Base-by-base conservation (phyloP, 2,888 invertebrate genomes). In the Meandrusa payeni region DNA sequence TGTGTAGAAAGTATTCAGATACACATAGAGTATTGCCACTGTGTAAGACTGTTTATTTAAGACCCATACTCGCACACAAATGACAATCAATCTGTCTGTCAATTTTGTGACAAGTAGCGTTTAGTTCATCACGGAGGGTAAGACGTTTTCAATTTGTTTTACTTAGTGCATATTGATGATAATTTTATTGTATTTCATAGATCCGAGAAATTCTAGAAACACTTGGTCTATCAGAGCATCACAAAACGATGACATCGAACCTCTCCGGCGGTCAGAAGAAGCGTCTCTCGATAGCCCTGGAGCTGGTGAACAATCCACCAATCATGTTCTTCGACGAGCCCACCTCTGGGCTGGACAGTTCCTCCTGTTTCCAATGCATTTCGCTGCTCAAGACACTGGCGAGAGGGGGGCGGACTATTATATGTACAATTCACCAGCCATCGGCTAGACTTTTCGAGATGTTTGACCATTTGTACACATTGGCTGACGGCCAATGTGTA, bases 291-390 rank as follows among this genome's bases (percentile, higher is more conserved):
- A 98, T 98, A 48, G 98, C 97, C 9, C 82, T 97, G 52, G 98
- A 98, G 80, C 88, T 98, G 55, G 97, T 98, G 54, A 97, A 97
- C 86, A 98, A 98, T 78, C 98, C 98, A 5, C 97, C 98, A 0
- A 94, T 98, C 50, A 97, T 98, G 97, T 98, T 98, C 86, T 97
- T 98, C 73, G 98, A 98, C 73, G 98, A 98, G 76, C 98, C 98
- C 0, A 98, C 98, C 51, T 97, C 97, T 54, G 98, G 98, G 2
- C 81, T 98, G 69, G 98, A 98, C 88, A 97, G 97, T 56, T 96
- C 97, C 0, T 97, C 97, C 0, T 97, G 97, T 69, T 97, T 95
- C 85, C 97, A 97, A 79, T 97, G 97, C 69, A 95, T 98, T 52
- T 93, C 94, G 3, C 78, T 98, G 49, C 85, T 98, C 61, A 97